A percentile compares a stretch with the other conserved stretches of the same genome.
These are phyloP conservation scores for Marasmarcha lunaedactyla DNA, from an alignment of 2,888 invertebrate genomes.

Conservation along the genomic window DNA sequence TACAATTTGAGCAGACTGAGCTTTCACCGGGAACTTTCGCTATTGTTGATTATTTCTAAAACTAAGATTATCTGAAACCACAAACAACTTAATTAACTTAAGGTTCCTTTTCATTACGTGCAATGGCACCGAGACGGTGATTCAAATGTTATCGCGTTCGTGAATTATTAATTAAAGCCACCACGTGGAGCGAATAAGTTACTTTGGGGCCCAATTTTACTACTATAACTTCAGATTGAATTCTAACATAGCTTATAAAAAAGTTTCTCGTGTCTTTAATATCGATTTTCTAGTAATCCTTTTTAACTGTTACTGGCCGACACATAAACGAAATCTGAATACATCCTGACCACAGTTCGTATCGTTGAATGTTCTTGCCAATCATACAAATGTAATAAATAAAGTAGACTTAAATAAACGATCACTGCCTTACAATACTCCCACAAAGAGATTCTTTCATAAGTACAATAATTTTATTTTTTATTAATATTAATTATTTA, in stretches of 20 bases:
- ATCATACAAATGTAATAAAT: constrained; percentile 14
- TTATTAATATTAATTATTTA: constrained; percentile 1
- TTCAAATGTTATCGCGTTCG: too few species aligned
- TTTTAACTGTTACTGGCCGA: too few species aligned
- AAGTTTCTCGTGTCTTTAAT: too few species aligned
- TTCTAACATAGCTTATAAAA: too few species aligned
- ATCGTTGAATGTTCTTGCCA: constrained; percentile 29
- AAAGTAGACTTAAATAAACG: constrained; percentile 3
- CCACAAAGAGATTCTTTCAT: background rate
- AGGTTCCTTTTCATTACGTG: background rate
- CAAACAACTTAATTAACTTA: constrained; percentile 5
- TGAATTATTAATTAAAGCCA: too few species aligned
- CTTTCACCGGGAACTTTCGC: constrained; percentile 8
- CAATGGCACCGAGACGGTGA: background rate
- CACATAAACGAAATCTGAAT: too few species aligned
- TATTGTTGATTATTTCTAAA: constrained; percentile 4
- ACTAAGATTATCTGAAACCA: constrained; percentile 6
- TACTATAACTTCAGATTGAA: too few species aligned
- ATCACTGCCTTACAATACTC: constrained; percentile 33
- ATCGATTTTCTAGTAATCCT: too few species aligned
- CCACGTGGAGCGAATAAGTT: too few species aligned
- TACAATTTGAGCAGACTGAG: constrained; percentile 1
- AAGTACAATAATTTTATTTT: constrained; percentile 1
- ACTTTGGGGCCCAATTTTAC: too few species aligned
- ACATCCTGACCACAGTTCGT: background rate